Evolutionary conservation across 2,113 vertebrate species (phyloP), one percentile per base, ranked within the genome.

Genomic region (Pelvicachromis taeniatus): DNA sequence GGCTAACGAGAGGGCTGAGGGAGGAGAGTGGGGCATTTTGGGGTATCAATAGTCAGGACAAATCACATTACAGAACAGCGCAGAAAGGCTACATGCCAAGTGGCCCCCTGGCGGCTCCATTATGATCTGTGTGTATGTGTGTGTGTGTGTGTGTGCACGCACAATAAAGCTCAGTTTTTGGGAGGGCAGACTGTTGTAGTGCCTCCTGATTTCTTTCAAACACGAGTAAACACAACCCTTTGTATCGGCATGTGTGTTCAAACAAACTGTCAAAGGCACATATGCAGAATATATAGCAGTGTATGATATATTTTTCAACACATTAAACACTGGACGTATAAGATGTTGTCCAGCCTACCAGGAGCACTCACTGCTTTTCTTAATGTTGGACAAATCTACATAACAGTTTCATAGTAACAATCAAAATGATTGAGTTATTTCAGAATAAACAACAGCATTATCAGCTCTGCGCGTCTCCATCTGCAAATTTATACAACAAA

Each of bases 51-150:
- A 96, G 96, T 94, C 92, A 93, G 94, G 95, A 97, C 96, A 98
- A 98, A 98, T 99, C 96, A 97, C 97, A 98, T 98, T 97, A 98
- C 90, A 94, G 96, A 95, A 94, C 94, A 96, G 91, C 92, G 93
- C 94, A 91, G 95, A 95, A 96, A 95, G 94, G 85, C 80, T 90
- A 88, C 95, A 88, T 78, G 93, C 95, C 95, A 93, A 95, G 95
- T 95, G 83, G 87, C 93, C 95, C 96, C 94, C 83, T 94, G 92
- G 96, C 93, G 91, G 90, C 92, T 91, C 21, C 77, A 50, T 48
- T 80, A 75, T 75, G 73, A 55, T 85, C 14, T 84, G 95, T 95
- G 94, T 95, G 94, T 93, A 81, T 84, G 93, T 89, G 92, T 91
- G n/a, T 84, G 95, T 95, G 94, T 91, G 91, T 87, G 93, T 90